Conservation (phyloP, 2,797 vertebrate genomes). For the Parambassis ranga region DNA sequence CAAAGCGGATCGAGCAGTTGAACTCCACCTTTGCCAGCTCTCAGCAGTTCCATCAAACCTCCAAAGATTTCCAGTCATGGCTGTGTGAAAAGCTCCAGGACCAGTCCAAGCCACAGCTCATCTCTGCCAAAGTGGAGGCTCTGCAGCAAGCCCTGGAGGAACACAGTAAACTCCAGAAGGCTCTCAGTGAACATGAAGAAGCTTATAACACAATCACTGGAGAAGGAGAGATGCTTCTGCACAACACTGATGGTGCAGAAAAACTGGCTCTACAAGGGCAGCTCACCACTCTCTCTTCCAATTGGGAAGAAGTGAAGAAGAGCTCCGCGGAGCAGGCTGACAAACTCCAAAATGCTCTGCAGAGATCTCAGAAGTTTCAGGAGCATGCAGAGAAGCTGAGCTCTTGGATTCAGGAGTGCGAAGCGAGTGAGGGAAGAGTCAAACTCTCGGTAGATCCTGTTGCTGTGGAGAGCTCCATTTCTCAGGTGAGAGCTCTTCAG, state of each 20-base stretch:
- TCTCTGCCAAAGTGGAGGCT: conserved; percentile 84
- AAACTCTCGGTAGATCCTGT: conserved; percentile 80
- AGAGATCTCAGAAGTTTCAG: conserved; percentile 86
- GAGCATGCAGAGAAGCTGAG: conserved; percentile 85
- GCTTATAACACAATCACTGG: conserved; percentile 83
- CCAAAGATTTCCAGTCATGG: conserved; percentile 93
- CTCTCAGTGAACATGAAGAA: conserved; percentile 77
- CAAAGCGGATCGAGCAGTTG: conserved; percentile 88
- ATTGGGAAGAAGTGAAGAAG: conserved; percentile 91
- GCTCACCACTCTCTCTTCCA: conserved; percentile 82
- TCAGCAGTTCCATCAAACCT: conserved; percentile 95
- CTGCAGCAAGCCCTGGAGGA: conserved; percentile 84
- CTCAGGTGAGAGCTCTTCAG: conserved; percentile 87
- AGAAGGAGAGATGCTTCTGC: conserved; percentile 91
- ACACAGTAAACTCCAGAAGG: conserved; percentile 81
- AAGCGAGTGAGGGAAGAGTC: conserved; percentile 76
- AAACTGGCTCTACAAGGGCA: conserved; percentile 88
- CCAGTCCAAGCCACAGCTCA: conserved; percentile 72
- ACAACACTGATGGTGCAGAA: conserved; percentile 89
- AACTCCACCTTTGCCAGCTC: conserved; percentile 91
- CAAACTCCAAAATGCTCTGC: conserved; percentile 84
- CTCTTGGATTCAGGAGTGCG: conserved; percentile 89
- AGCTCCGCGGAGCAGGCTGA: conserved; percentile 81
- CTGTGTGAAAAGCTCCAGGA: conserved; percentile 86
- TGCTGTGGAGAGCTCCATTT: conserved; percentile 83